Conservation (phyloP, 2,113 vertebrate species). For the Spea multiplicata region DNA sequence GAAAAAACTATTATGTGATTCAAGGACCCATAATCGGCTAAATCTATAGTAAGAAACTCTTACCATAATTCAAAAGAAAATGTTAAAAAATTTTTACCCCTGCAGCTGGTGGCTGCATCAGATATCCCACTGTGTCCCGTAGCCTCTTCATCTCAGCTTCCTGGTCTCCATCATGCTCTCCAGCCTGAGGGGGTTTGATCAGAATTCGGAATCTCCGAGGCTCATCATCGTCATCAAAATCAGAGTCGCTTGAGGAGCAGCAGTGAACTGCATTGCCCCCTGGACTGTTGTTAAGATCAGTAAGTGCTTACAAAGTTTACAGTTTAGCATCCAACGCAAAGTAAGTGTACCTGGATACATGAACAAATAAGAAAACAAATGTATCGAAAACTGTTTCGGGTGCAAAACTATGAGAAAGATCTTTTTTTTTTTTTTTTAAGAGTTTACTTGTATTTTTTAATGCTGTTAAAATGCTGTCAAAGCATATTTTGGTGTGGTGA, state of each 20-base stretch:
- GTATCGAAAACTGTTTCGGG: no score
- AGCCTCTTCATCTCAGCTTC: slow-evolving; percentile 80
- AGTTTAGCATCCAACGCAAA: no score
- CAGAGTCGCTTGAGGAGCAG: slow-evolving; percentile 88
- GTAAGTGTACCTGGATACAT: no score
- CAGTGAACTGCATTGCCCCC: slow-evolving; percentile 68
- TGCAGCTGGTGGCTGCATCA: slow-evolving; percentile 82
- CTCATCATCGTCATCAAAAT: slow-evolving; percentile 87
- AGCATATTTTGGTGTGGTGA: no score
- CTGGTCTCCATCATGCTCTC: slow-evolving; percentile 56
- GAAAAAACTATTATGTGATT: neutral
- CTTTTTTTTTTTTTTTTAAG: no score
- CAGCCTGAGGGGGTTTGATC: slow-evolving; percentile 78
- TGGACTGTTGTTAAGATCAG: slow-evolving; percentile 19
- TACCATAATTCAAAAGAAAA: no score
- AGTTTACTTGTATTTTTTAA: no score
- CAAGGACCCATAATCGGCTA: neutral
- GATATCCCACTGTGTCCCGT: slow-evolving; percentile 79
- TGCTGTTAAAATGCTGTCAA: no score
- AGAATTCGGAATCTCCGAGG: slow-evolving; percentile 87
- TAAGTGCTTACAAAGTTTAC: no score
- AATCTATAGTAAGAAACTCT: no score
- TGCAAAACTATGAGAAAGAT: no score
- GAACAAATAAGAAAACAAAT: no score
- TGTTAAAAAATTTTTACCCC: slow-evolving; percentile 48